These are phyloP conservation scores for Drosophila ficusphila DNA, from an alignment of 1,140 invertebrate genomes.

Conservation along the genomic window DNA sequence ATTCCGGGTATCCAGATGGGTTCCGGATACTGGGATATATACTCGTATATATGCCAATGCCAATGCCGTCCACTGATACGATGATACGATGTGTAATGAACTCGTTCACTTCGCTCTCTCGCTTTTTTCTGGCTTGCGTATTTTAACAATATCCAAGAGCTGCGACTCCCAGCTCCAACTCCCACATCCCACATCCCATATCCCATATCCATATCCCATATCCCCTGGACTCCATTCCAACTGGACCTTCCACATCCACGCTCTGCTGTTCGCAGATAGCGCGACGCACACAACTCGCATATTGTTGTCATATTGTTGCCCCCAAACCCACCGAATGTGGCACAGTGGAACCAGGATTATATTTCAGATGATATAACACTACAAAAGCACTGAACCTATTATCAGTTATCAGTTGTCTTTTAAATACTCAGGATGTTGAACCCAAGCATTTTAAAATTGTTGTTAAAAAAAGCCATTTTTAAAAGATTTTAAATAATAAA, in stretches of 20 bases:
- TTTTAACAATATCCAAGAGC: slow-evolving; percentile 58
- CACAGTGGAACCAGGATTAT: neutral
- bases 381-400: too few species aligned
- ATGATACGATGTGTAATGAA: slow-evolving; percentile 78
- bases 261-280: slow-evolving; percentile 46
- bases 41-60: slow-evolving; percentile 23
- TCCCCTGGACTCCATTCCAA: neutral
- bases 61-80: slow-evolving; percentile 40
- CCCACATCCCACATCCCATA: slow-evolving; percentile 1
- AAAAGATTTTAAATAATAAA: too few species aligned
- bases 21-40: slow-evolving; percentile 10
- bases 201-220: slow-evolving; percentile 2
- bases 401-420: too few species aligned
- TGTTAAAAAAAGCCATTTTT: too few species aligned
- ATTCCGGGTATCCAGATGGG: slow-evolving; percentile 10
- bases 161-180: slow-evolving; percentile 12
- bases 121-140: slow-evolving; percentile 36
- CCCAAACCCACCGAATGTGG: slow-evolving; percentile 1
- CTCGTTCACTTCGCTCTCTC: slow-evolving; percentile 29
- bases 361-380: too few species aligned
- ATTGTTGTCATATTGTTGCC: slow-evolving; percentile 68
- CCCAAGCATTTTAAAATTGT: too few species aligned
- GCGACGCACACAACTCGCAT: slow-evolving; percentile 28
- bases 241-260: neutral
- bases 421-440: too few species aligned